Conservation (phyloP, 2,113 vertebrate species). For the Neoarius graeffei region DNA sequence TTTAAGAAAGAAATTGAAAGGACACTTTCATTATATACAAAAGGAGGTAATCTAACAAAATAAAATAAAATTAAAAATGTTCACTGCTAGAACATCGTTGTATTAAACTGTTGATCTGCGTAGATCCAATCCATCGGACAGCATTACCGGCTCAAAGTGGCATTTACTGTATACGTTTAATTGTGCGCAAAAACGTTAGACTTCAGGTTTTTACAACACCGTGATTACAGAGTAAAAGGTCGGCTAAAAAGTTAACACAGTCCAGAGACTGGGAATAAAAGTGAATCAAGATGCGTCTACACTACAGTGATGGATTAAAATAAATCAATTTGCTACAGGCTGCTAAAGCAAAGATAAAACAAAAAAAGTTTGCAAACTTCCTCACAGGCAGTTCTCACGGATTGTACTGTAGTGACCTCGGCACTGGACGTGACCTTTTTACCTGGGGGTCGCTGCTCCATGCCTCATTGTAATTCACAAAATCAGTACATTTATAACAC, state of each 20-base stretch:
- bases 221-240: background rate
- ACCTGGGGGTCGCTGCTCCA: background rate
- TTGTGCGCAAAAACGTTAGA: background rate
- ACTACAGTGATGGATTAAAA: background rate
- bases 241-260: background rate
- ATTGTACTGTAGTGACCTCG: constrained; percentile 8
- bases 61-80: no score
- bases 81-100: background rate
- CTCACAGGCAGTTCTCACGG: background rate
- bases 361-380: background rate
- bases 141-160: background rate
- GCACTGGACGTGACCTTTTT: background rate
- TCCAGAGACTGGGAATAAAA: background rate
- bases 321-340: background rate
- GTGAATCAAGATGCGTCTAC: background rate
- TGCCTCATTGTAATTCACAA: constrained; percentile 1
- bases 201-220: background rate
- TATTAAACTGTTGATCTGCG: background rate
- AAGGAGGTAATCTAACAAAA: background rate
- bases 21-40: constrained; percentile 25
- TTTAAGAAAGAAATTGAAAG: background rate
- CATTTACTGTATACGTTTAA: background rate
- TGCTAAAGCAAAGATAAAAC: constrained; percentile 4
- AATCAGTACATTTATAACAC: background rate
- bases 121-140: background rate